These are phyloP conservation scores for Zhuqinia jingwanae DNA, from an alignment of 2,888 invertebrate species.

Conservation along the genomic window DNA sequence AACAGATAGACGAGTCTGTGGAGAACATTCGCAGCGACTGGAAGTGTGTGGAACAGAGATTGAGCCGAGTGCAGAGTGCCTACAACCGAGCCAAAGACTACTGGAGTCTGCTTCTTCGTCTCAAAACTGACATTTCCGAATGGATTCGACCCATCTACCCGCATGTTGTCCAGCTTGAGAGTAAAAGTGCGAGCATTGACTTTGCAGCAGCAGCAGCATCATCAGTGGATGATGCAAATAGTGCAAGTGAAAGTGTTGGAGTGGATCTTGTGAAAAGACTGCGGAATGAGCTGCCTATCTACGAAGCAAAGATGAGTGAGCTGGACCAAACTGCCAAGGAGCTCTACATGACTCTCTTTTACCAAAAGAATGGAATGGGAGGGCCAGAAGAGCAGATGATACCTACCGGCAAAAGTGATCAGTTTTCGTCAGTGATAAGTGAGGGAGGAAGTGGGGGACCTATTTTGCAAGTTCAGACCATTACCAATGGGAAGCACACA, in stretches of 20 bases:
- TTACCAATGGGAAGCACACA: constrained; percentile 35
- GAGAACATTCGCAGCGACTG: constrained; percentile 71
- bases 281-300: constrained; percentile 57
- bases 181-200: background rate
- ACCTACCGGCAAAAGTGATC: constrained; percentile 48
- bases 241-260: constrained; percentile 14
- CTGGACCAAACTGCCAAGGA: constrained; percentile 71
- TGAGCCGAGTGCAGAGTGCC: constrained; percentile 49
- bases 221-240: no score
- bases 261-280: constrained; percentile 62
- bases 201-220: no score
- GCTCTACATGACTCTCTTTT: constrained; percentile 70
- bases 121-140: constrained; percentile 71
- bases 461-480: constrained; percentile 14
- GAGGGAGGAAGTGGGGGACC: background rate
- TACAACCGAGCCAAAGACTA: constrained; percentile 53
- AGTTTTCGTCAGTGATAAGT: background rate
- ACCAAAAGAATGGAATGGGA: constrained; percentile 19
- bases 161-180: constrained; percentile 62
- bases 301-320: constrained; percentile 74
- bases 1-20: constrained; percentile 74
- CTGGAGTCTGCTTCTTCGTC: constrained; percentile 66
- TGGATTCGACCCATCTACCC: constrained; percentile 71
- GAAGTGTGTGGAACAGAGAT: constrained; percentile 66
- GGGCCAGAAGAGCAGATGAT: constrained; percentile 29